These are phyloP conservation scores for Drosophila mercatorum DNA, from an alignment of 2,888 invertebrate species.

Conservation along the genomic window DNA sequence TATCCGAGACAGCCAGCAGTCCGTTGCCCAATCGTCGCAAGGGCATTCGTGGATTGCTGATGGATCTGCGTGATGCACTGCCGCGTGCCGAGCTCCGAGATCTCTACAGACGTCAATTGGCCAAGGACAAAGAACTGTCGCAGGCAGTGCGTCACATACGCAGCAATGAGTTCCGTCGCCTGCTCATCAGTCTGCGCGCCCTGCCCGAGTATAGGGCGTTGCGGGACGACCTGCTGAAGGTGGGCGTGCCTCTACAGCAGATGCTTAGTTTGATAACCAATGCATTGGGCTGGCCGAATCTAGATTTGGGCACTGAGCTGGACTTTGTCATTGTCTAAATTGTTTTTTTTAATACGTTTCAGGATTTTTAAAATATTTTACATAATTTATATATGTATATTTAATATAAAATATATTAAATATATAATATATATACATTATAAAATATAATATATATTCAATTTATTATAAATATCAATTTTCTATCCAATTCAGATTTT, in stretches of 20 bases:
- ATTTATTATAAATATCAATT: neutral
- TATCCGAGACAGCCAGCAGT: slow-evolving; percentile 13
- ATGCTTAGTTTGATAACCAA: slow-evolving; percentile 53
- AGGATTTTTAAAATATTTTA: neutral
- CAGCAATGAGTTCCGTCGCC: slow-evolving; percentile 65
- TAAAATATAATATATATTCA: neutral
- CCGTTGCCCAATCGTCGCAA: slow-evolving; percentile 51
- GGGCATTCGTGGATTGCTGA: slow-evolving; percentile 69
- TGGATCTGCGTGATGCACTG: slow-evolving; percentile 62
- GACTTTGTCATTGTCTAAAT: slow-evolving; percentile 32
- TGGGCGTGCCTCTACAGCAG: slow-evolving; percentile 63
- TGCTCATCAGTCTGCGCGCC: slow-evolving; percentile 50
- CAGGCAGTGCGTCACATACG: slow-evolving; percentile 59
- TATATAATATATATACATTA: neutral
- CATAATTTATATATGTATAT: neutral
- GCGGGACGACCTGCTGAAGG: slow-evolving; percentile 41
- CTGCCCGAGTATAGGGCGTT: slow-evolving; percentile 54
- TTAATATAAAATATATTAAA: neutral
- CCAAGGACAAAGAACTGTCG: slow-evolving; percentile 58
- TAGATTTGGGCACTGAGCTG: slow-evolving; percentile 55
- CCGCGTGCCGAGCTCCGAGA: slow-evolving; percentile 59
- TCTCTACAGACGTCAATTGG: slow-evolving; percentile 52
- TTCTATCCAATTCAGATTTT: neutral
- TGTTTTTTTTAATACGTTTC: neutral
- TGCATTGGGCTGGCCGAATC: slow-evolving; percentile 63